Evolutionary conservation across 1,140 invertebrate genomes (phyloP).

Genomic region (Trichoplusia ni): DNA sequence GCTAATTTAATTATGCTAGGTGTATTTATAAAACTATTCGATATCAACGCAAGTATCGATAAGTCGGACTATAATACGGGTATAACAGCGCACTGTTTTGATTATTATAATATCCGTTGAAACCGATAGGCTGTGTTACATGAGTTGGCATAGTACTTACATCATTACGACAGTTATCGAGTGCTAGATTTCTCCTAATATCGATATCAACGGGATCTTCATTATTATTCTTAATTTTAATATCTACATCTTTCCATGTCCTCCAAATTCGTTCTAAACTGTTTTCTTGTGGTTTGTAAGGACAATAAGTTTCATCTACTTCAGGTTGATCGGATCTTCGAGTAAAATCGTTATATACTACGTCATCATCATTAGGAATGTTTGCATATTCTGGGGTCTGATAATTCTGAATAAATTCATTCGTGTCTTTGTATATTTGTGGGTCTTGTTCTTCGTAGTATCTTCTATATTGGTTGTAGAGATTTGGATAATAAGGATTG

Average conservation of each 20-base stretch:
- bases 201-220: not conserved
- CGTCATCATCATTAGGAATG: not conserved
- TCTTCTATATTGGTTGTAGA: not conserved
- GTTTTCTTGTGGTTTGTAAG: not conserved
- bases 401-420: no score
- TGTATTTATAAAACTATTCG: not conserved
- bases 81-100: not conserved
- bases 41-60: not conserved
- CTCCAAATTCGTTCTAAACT: constrained; percentile 28
- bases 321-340: not conserved
- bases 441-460: not conserved
- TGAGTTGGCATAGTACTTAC: not conserved
- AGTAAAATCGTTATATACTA: not conserved
- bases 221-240: not conserved
- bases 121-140: not conserved
- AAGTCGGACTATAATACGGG: not conserved
- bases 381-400: not conserved
- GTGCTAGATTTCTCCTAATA: not conserved
- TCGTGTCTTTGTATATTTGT: not conserved
- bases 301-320: not conserved
- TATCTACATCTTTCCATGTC: constrained; percentile 28
- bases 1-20: not conserved
- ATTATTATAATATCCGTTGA: not conserved
- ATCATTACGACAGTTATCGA: not conserved
- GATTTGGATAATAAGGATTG: not conserved